Percentiles rank a stretch among this genome's conserved stretches.
Evolutionary conservation across 2,888 invertebrate species (phyloP).

Genomic region (Polydrusus cervinus): DNA sequence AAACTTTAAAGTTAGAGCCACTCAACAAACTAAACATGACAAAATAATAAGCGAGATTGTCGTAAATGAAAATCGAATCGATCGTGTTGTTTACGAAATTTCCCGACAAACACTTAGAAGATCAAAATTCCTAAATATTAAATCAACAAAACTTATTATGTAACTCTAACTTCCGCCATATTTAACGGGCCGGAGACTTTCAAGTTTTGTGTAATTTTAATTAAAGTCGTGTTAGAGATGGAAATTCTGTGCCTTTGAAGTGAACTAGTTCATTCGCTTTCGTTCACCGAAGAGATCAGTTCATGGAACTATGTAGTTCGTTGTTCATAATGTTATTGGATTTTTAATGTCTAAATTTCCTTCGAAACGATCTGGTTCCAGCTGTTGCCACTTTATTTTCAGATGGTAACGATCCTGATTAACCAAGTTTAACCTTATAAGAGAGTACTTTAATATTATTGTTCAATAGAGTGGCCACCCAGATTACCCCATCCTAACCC

Average conservation of each 20-base stretch:
- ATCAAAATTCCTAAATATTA: constrained; percentile 6
- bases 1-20: not conserved
- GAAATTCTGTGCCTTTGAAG: not conserved
- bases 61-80: not conserved
- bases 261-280: not conserved
- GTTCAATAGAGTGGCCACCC: too few relatives aligned
- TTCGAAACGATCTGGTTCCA: too few relatives aligned
- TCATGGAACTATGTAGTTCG: too few relatives aligned
- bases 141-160: constrained; percentile 8
- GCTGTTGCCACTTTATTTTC: too few relatives aligned
- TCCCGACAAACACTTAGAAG: constrained; percentile 3
- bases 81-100: constrained; percentile 3
- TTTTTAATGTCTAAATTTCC: too few relatives aligned
- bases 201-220: not conserved
- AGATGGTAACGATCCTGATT: too few relatives aligned
- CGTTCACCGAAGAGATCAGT: too few relatives aligned
- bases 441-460: too few relatives aligned
- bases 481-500: too few relatives aligned
- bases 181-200: not conserved
- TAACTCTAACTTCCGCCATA: not conserved
- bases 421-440: too few relatives aligned
- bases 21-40: constrained; percentile 7
- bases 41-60: constrained; percentile 3
- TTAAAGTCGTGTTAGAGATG: not conserved
- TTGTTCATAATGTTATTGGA: too few relatives aligned